Conservation (phyloP, 2,888 invertebrate genomes). For the Chloromyia formosa region DNA sequence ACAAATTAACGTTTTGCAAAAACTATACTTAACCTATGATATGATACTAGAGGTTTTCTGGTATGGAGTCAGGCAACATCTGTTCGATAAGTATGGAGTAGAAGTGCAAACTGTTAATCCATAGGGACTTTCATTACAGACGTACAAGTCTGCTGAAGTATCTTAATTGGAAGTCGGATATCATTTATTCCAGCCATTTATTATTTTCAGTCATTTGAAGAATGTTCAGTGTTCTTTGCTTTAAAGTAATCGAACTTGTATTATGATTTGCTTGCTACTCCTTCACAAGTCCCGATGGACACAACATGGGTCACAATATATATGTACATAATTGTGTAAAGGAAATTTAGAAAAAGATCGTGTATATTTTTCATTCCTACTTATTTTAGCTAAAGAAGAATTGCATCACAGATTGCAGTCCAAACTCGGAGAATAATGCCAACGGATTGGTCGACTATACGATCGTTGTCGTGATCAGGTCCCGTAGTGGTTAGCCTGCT, state of each 20-base stretch:
- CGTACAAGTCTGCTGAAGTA: neutral
- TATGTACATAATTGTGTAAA: no score
- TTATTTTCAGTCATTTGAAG: neutral
- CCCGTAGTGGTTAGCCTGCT: no score
- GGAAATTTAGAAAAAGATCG: no score
- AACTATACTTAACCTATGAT: neutral
- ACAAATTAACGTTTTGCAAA: constrained; percentile 7
- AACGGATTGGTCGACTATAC: no score
- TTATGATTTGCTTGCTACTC: neutral
- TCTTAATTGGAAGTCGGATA: neutral
- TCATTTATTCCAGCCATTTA: neutral
- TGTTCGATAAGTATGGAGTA: neutral
- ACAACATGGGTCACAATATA: no score
- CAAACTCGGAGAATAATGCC: no score
- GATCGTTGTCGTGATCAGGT: no score
- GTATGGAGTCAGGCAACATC: neutral
- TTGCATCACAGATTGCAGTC: no score
- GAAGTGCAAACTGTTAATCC: neutral
- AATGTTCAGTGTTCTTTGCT: neutral
- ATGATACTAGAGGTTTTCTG: neutral
- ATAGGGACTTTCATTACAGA: neutral
- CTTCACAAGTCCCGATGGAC: no score
- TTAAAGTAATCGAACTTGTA: neutral
- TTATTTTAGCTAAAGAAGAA: no score
- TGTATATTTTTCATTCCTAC: no score